A percentile compares a stretch with the other conserved stretches of the same genome.
Conservation (phyloP, 2,113 vertebrate species). For the Mionectes macconnelli region DNA sequence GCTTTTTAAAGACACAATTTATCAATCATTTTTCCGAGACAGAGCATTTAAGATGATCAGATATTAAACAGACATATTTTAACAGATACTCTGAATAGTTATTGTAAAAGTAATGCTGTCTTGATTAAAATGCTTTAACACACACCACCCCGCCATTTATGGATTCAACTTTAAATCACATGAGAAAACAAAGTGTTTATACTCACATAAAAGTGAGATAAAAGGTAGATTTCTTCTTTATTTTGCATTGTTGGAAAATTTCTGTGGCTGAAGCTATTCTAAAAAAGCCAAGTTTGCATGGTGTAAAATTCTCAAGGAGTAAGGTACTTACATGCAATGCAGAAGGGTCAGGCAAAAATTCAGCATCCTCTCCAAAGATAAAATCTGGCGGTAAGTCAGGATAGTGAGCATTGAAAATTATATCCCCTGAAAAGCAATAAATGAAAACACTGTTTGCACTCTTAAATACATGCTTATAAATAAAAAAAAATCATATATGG, state of each 20-base stretch:
- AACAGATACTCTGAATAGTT: not conserved
- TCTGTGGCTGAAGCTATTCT: not conserved
- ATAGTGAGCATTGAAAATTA: conserved; percentile 95
- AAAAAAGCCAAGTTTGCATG: not conserved
- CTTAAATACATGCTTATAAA: not conserved
- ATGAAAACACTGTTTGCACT: not conserved
- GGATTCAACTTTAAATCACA: not conserved
- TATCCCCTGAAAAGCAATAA: conserved; percentile 86
- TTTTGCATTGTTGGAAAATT: conserved; percentile 11
- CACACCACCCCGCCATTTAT: not conserved
- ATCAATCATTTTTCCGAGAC: not conserved
- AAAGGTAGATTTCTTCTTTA: not conserved
- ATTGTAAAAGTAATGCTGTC: not conserved
- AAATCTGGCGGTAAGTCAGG: conserved; percentile 97
- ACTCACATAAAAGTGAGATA: not conserved
- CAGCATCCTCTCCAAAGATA: conserved; percentile 97
- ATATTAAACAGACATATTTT: not conserved
- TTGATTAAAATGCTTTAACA: not conserved
- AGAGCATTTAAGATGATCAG: conserved; percentile 13
- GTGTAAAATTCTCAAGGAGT: not conserved
- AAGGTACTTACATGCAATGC: conserved; percentile 87
- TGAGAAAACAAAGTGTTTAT: not conserved
- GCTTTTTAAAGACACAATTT: not conserved
- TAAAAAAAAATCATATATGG: not conserved
- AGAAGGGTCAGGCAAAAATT: conserved; percentile 93